Evolutionary conservation across 2,888 invertebrate species (phyloP).

Genomic region (Melolontha melolontha): DNA sequence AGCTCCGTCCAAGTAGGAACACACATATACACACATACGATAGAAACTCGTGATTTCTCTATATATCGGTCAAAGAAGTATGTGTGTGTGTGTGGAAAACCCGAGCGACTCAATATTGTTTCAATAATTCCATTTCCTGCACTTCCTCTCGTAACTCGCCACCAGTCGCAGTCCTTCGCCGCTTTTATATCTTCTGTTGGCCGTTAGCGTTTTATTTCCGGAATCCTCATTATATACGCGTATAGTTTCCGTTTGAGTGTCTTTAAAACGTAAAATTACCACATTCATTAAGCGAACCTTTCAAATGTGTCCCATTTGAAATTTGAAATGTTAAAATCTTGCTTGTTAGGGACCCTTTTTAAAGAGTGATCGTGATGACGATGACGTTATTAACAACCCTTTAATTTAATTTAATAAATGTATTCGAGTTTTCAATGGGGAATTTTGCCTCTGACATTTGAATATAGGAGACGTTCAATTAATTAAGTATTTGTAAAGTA

Average conservation of each 20-base stretch:
- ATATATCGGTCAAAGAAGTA: constrained; percentile 4
- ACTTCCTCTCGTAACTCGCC: constrained; percentile 49
- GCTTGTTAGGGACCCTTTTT: too few species aligned
- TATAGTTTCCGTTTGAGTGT: constrained; percentile 6
- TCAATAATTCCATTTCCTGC: constrained; percentile 60
- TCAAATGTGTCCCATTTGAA: too few species aligned
- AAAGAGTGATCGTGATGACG: too few species aligned
- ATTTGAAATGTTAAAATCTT: too few species aligned
- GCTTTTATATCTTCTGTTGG: constrained; percentile 22
- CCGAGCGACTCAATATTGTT: constrained; percentile 57
- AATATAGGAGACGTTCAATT: too few species aligned
- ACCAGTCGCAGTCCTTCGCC: constrained; percentile 2
- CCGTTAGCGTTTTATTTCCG: constrained; percentile 25
- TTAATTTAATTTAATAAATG: too few species aligned
- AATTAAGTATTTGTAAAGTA: too few species aligned
- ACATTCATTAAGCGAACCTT: not conserved
- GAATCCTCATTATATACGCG: constrained; percentile 5
- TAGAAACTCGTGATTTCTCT: constrained; percentile 1
- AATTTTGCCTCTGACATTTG: too few species aligned
- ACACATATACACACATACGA: too few species aligned
- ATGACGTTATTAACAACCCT: too few species aligned
- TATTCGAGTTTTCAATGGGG: too few species aligned
- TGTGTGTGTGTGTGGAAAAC: constrained; percentile 6
- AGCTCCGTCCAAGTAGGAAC: constrained; percentile 4
- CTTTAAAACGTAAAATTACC: constrained; percentile 8